Evolutionary conservation across 1,140 invertebrate species (phyloP), one percentile per base, ranked within the genome.

Genomic region (Steinernema feltiae): DNA sequence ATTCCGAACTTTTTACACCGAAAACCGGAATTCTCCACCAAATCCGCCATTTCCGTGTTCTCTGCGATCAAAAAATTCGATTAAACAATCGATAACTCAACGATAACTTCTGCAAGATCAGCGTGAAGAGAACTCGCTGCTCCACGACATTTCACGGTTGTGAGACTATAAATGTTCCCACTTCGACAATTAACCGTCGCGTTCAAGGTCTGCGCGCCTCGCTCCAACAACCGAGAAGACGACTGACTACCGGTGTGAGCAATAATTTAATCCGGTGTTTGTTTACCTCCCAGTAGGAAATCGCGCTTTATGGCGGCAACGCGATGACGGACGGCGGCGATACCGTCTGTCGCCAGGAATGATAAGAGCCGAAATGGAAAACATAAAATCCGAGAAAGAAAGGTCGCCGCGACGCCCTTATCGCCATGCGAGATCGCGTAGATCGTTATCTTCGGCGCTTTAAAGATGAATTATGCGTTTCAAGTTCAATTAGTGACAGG

Each of bases 401-500:
- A 18, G 53, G 53, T 27, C 53, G 53, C 24, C 12, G 53, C 53
- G 7, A 41, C 7, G 35, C n/a, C n/a, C 35, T 41, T 63, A 63
- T 63, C 53, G 24, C 2, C 53, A 27, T 21, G 12, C 24, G 24
- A 63, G 24, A n/a, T 27, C 15, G 24, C 15, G 12, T 63, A 63
- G 53, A 63, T 63, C 24, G 12, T 27, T 63, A 63, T 63, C 53
- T 63, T 27, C 24, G 24, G 3, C 53, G 53, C 7, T 27, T 15
- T 63, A 21, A 27, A 63, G 24, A 63, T 63, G 53, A 63, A 63
- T 63, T 63, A 63, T 63, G 53, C 53, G 53, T 17, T 63, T 63
- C 24, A 17, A 63, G 53, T 12, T 27, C 41, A 46, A 46, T 7
- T 12, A 46, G 53, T 3, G 7, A n/a, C 24, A 21, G 15, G 24